Conservation (phyloP, 2,888 invertebrate genomes). For the Cacoxenus indagator region DNA sequence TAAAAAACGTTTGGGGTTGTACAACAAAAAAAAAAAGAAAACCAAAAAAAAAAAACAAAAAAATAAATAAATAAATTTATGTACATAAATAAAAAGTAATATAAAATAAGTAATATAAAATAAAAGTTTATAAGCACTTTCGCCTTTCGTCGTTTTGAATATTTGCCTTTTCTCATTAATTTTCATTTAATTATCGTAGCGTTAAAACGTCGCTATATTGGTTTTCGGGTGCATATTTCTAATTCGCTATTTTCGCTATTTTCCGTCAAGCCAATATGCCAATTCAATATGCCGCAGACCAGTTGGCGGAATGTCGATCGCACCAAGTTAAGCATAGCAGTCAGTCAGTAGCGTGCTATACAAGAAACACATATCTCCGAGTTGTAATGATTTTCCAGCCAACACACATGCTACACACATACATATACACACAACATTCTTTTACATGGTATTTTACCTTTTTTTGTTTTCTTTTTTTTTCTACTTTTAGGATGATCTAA, state of each 20-base stretch:
- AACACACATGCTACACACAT: background rate
- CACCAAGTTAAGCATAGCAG: background rate
- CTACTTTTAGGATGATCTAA: conserved; percentile 67
- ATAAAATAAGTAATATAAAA: no score
- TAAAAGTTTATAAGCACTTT: background rate
- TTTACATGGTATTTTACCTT: background rate
- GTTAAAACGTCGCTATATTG: no score
- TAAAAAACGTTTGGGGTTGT: background rate
- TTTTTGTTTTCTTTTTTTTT: background rate
- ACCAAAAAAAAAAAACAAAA: background rate
- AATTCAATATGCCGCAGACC: no score
- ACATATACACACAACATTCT: background rate
- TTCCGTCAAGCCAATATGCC: no score
- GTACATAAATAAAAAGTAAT: no score
- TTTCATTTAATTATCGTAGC: conserved; percentile 64
- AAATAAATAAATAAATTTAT: background rate
- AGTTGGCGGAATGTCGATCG: background rate
- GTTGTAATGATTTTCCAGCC: no score
- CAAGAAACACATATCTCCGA: background rate
- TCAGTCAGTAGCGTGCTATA: background rate
- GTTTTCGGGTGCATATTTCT: no score
- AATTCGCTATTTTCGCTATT: no score
- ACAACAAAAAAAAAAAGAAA: background rate
- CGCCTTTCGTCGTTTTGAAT: conserved; percentile 11
- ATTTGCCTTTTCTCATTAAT: conserved; percentile 46